Percentiles rank a stretch among this genome's conserved stretches.
Conservation (phyloP, 2,113 vertebrate genomes). For the Tetrax tetrax region DNA sequence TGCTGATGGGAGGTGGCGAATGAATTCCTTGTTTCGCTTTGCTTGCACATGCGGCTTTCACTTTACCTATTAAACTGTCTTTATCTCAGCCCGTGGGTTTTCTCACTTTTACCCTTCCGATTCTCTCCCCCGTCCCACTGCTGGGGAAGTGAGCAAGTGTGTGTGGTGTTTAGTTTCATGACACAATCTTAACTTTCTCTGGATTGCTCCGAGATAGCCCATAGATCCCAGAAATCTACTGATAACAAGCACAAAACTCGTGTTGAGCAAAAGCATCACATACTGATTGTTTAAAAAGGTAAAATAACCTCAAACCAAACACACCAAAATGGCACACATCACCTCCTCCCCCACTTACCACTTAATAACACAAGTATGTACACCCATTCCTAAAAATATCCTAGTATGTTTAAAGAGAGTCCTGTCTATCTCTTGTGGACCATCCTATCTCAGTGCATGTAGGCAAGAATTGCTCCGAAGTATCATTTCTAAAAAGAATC, state of each 20-base stretch:
- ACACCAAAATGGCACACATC: not conserved
- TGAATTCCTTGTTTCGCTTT: not conserved
- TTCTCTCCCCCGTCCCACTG: not conserved
- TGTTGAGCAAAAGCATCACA: not conserved
- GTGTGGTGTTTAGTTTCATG: fast-evolving
- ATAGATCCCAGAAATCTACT: not conserved
- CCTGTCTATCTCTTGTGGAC: no score
- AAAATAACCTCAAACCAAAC: not conserved
- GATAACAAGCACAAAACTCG: not conserved
- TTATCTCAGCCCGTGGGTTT: not conserved
- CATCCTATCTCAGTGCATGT: not conserved
- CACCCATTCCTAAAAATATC: not conserved
- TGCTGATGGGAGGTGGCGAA: not conserved
- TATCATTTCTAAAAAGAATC: not conserved
- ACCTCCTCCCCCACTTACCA: not conserved
- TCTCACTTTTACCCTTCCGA: fast-evolving
- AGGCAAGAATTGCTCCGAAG: not conserved
- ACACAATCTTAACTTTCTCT: not conserved
- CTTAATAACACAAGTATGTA: not conserved
- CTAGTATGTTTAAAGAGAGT: not conserved
- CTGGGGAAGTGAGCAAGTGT: fast-evolving
- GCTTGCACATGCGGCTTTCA: not conserved
- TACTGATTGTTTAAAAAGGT: not conserved
- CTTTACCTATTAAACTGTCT: not conserved
- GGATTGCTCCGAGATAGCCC: not conserved